Conservation (phyloP, 2,888 invertebrate genomes). For the Coelinius sp. region DNA sequence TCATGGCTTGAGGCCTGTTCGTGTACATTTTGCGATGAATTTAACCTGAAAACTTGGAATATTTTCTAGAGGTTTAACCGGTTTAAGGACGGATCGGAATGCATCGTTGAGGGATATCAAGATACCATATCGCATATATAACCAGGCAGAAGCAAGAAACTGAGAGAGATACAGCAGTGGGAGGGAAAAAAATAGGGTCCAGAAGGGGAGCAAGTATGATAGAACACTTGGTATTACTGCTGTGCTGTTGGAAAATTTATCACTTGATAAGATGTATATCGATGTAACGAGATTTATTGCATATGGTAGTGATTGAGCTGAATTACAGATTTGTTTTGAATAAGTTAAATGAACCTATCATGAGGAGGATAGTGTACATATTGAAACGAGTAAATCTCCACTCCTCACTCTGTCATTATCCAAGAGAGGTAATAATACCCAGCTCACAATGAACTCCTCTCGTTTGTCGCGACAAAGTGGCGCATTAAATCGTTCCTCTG, state of each 20-base stretch:
- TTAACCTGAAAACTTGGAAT: conserved; percentile 32
- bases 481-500: conserved; percentile 25
- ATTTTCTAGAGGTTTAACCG: conserved; percentile 31
- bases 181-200: not conserved
- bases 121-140: conserved; percentile 23
- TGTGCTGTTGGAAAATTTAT: conserved; percentile 11
- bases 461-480: conserved; percentile 29
- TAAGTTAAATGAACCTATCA: not conserved
- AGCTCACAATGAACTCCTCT: conserved; percentile 8
- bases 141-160: not conserved
- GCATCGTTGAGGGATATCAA: conserved; percentile 31
- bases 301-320: not conserved
- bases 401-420: not conserved
- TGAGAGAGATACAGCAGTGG: not conserved
- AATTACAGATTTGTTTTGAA: not conserved
- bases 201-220: not conserved
- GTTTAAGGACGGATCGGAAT: conserved; percentile 36
- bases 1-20: not conserved
- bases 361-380: not conserved
- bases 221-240: not conserved
- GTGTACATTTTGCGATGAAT: conserved; percentile 25
- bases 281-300: not conserved
- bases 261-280: conserved; percentile 5
- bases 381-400: conserved; percentile 23
- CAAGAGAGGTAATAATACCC: conserved; percentile 1